A percentile compares a stretch with the other conserved stretches of the same genome.
Conservation (phyloP, 1,140 invertebrate species). For the Drosophila triauraria region DNA sequence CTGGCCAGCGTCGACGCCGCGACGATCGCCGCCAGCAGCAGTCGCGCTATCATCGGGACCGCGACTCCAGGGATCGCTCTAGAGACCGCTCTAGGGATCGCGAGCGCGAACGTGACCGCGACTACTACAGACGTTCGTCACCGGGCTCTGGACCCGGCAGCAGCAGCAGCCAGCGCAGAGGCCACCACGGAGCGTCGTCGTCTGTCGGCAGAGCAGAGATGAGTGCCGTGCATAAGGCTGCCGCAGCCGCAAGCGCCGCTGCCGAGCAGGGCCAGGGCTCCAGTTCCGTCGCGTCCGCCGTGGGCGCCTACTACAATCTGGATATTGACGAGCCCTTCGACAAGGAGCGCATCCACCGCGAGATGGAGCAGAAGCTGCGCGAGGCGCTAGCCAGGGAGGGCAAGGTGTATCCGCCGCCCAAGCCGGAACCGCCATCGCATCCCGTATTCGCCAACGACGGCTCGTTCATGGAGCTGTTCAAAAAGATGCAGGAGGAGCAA, state of each 20-base stretch:
- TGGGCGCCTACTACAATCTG: constrained; percentile 75
- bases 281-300: constrained; percentile 45
- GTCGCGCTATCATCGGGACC: constrained; percentile 38
- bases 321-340: constrained; percentile 79
- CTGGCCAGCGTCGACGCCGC: constrained; percentile 40
- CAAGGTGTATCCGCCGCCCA: constrained; percentile 83
- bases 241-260: background rate
- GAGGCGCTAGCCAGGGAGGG: constrained; percentile 77
- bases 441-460: constrained; percentile 93
- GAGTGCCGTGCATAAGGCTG: constrained; percentile 17
- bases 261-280: constrained; percentile 19
- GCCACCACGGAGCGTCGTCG: background rate
- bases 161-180: constrained; percentile 27
- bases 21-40: constrained; percentile 31
- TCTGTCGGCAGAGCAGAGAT: constrained; percentile 11
- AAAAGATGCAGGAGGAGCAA: constrained; percentile 94
- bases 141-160: constrained; percentile 12
- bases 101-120: constrained; percentile 42
- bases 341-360: constrained; percentile 82
- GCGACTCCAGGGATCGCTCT: constrained; percentile 46
- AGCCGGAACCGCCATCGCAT: constrained; percentile 79
- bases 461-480: constrained; percentile 95
- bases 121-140: constrained; percentile 44
- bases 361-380: constrained; percentile 82
- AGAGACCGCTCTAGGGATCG: constrained; percentile 44